Evolutionary conservation across 2,888 invertebrate genomes (phyloP).

Genomic region (Cantharis rufa): DNA sequence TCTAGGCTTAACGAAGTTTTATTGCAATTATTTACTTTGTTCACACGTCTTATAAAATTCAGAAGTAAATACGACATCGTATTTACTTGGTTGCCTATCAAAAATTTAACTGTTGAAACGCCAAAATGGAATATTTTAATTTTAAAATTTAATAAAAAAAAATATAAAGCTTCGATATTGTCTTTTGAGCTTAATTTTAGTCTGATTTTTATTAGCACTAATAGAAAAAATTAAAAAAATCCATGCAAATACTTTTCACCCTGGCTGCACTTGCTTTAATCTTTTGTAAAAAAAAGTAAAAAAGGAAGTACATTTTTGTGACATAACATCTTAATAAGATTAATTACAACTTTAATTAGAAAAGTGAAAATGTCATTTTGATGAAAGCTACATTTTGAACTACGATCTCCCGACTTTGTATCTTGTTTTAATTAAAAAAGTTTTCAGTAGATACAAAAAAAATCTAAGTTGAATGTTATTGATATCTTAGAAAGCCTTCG

Average conservation of each 20-base stretch:
- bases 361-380: neutral
- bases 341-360: neutral
- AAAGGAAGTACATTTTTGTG: neutral
- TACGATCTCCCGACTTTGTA: neutral
- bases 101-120: too few relatives aligned
- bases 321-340: neutral
- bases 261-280: neutral
- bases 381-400: neutral
- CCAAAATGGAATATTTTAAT: neutral
- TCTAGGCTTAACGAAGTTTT: neutral
- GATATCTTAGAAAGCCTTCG: neutral
- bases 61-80: too few relatives aligned
- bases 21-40: neutral
- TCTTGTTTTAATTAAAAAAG: neutral
- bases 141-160: neutral
- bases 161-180: too few relatives aligned
- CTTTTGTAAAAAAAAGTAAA: neutral
- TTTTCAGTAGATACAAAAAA: neutral
- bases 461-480: neutral
- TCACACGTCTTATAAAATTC: too few relatives aligned
- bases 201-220: too few relatives aligned
- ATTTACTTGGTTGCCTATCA: too few relatives aligned
- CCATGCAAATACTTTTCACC: too few relatives aligned
- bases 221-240: too few relatives aligned
- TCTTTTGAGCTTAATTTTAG: too few relatives aligned